Base-by-base conservation (phyloP, 1,140 invertebrate species). In the Drosophila ananassae region DNA sequence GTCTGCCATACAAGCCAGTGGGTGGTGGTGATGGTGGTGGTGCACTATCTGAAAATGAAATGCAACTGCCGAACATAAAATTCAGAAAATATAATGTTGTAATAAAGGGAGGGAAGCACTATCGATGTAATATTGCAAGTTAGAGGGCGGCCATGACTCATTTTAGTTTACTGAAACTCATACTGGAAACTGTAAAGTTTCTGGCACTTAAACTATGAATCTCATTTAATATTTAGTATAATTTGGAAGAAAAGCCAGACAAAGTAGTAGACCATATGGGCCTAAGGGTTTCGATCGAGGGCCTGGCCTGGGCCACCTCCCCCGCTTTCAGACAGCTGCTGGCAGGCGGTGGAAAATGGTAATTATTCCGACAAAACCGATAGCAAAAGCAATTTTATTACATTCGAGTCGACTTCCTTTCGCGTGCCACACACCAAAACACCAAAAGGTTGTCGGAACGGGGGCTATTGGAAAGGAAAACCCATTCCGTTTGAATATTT, bases 341-440 rank as follows among this genome's bases (percentile, higher is more conserved):
- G 69, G 52, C 79, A 73, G 64, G 59, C 61, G 50, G 28, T 48
- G 79, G 74, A 41, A 59, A 60, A 81, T 78, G 79, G 62, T 83
- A 82, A 82, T 82, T 82, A 69, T 82, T 74, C 61, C 74, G 50
- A 61, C 17, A 1, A 82, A 64, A 63, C 53, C 73, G 58, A 77
- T 77, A 54, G 61, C 30, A 47, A 28, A 73, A 37, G 54, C 68
- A 73, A 68, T 73, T 79, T 79, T 61, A 82, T 78, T 69, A 73
- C 57, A 77, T 64, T 73, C 50, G 30, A 41, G 22, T 56, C 58
- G 25, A 81, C 78, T 73, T 73, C 51, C 71, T 41, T 67, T 60
- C 67, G 78, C 78, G 73, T 77, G 79, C 68, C 74, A 46, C 17
- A 17, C 17, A 17, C 17, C 17, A 1, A 17, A 17, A 17, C 17